A percentile compares a stretch with the other conserved stretches of the same genome.
These are phyloP conservation scores for Neomorphus geoffroyi DNA, from an alignment of 2,797 vertebrate species.

Conservation along the genomic window DNA sequence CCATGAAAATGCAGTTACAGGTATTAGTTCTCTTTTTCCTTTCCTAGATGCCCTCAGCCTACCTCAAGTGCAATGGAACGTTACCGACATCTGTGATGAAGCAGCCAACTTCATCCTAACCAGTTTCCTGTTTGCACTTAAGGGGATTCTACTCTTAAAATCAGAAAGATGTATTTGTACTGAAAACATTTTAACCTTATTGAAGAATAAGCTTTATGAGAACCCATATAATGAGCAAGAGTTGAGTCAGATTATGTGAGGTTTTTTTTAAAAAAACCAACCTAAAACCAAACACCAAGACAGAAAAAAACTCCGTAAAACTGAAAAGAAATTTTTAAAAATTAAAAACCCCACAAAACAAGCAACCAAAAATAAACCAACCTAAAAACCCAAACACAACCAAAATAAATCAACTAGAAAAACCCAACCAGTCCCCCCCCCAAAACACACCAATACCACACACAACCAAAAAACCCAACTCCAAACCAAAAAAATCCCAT, in stretches of 20 bases:
- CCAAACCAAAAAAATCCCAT: accelerated
- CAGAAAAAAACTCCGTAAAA: background rate
- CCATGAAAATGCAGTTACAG: too few species aligned
- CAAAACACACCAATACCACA: background rate
- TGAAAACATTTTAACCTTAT: background rate
- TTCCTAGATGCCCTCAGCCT: background rate
- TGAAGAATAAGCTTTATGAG: background rate
- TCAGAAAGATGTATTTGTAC: background rate
- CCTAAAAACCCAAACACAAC: background rate
- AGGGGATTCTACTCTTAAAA: background rate
- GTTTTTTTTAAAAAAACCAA: too few species aligned
- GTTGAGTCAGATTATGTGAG: background rate
- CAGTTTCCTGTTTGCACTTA: background rate
- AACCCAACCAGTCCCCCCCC: background rate
- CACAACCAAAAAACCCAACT: background rate
- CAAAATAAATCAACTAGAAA: too few species aligned
- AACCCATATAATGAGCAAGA: background rate
- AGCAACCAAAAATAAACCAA: background rate
- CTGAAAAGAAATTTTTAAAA: background rate
- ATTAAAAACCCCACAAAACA: background rate
- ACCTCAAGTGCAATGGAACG: background rate
- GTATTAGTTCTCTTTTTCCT: background rate
- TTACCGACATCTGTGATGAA: background rate
- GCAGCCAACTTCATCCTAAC: background rate
- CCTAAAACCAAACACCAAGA: accelerated